phyloP scores from a whole-genome alignment of 2,797 vertebrate species.

The Periparus ater region DNA sequence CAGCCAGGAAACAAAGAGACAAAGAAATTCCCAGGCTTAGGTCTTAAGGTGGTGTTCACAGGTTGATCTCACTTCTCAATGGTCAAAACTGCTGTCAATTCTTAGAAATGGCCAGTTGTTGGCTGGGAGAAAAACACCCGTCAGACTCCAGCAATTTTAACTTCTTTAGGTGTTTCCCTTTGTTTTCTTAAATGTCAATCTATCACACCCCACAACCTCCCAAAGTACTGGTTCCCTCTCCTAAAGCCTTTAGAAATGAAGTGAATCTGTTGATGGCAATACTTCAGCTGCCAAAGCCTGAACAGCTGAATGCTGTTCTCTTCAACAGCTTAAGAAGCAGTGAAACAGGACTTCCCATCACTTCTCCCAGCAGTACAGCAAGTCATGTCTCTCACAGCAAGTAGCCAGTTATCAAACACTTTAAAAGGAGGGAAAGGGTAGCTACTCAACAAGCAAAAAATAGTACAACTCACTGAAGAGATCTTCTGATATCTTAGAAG shows the following conservation, averaged over 20 bases:
- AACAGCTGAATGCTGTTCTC: background rate
- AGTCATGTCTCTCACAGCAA: background rate
- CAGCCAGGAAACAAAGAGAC: no score
- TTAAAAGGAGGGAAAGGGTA: background rate
- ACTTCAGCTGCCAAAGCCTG: background rate
- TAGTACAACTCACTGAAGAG: background rate
- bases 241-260: background rate
- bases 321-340: background rate
- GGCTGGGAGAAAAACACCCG: no score
- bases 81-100: no score
- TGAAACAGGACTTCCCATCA: background rate
- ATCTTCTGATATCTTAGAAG: background rate
- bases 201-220: fast-evolving
- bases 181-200: no score
- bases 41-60: no score
- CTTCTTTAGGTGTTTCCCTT: no score
- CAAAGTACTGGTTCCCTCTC: background rate
- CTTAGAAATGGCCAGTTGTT: no score
- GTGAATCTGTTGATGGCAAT: background rate
- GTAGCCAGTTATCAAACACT: background rate
- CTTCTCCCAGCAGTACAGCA: background rate
- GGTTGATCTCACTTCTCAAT: no score
- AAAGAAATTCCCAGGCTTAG: no score
- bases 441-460: background rate
- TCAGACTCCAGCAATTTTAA: no score